Base-by-base conservation (phyloP, 2,797 vertebrate species). In the Acrossocheilus wenchowensis region DNA sequence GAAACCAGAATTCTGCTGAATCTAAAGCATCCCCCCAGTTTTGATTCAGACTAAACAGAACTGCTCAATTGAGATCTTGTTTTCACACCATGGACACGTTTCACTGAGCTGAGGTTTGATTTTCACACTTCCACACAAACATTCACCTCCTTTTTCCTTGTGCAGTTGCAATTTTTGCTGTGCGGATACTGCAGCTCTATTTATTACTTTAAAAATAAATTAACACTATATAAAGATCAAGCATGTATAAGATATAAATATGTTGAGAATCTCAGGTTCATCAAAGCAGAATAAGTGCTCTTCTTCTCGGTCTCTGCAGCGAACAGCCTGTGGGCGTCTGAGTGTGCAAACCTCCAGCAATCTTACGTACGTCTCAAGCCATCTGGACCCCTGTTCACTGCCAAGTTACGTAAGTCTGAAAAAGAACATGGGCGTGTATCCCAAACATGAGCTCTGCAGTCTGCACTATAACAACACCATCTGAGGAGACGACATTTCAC, bases 341-440 rank as follows among this genome's bases (percentile, higher is more conserved):
- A 84, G 69, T 84, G 81, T 81, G 75, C 78, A 86, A 81, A 71
- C 82, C 79, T 88, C 82, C 82, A 87, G 50, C 82, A 87, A 36
- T 83, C 74, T 81, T 81, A 57, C 26, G 85, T 73, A 69, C 64
- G 26, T 89, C 78, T 89, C 87, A 34, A 72, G 21, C 87, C 87
- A 89, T 89, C 87, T 89, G 88, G 84, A 83, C 43, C 78, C 21
- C 36, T 41, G 52, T 34, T 81, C 15, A 19, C 78, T 87, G 85
- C 85, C 88, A 85, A 86, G 80, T 88, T 90, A 88, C 21, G 64
- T 11, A 88, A 90, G 73, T 80, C 75, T 71, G 86, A 81, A 80
- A 83, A 81, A 87, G 85, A 78, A 85, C 78, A 88, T 30, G 73
- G 45, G 66, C 43, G 86, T 57, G 45, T 6, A 23, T 78, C 74